Evolutionary conservation across 2,113 vertebrate species (phyloP), one percentile per base, ranked within the genome.

Genomic region (Cheilinus undulatus): DNA sequence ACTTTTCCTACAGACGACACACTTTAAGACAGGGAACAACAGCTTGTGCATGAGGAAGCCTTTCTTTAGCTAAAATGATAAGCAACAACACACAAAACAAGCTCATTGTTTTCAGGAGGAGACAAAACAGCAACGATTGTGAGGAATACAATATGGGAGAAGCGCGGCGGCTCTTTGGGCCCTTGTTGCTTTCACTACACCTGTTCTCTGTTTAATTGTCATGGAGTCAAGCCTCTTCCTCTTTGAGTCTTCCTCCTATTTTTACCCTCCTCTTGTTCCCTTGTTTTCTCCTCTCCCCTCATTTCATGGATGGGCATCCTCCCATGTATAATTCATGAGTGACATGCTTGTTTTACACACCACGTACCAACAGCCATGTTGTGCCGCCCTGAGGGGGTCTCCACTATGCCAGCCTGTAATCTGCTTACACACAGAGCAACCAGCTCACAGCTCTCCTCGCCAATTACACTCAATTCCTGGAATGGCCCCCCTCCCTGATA

Each of bases 341-440:
- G 63, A 82, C 90, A 84, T 27, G 75, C 88, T 92, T 90, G 88
- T 89, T 90, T 88, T 88, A 88, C 89, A 91, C 82, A 74, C 82
- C 84, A 68, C 86, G 85, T 90, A 90, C 76, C 80, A 73, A 80
- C 78, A 76, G 73, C 84, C 84, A 86, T 89, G 88, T 88, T 83
- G 80, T 60, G 72, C 51, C 23, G 24, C 86, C 90, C 88, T 80
- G 73, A 82, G 84, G 86, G 84, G 81, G 68, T 83, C 72, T 82
- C 66, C 42, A 69, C 84, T 53, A 71, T 84, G 85, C 86, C 84
- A 85, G 85, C 73, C 86, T 82, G 84, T 89, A 85, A 91, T 91
- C 88, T 86, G 69, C 70, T 88, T 86, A 88, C 81, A 87, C 78
- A 84, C 79, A 82, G 74, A 87, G 80, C 82, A 65, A 87, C 80